Evolutionary conservation across 2,888 invertebrate genomes (phyloP), one percentile per base, ranked within the genome.

Genomic region (Phlogophora meticulosa): DNA sequence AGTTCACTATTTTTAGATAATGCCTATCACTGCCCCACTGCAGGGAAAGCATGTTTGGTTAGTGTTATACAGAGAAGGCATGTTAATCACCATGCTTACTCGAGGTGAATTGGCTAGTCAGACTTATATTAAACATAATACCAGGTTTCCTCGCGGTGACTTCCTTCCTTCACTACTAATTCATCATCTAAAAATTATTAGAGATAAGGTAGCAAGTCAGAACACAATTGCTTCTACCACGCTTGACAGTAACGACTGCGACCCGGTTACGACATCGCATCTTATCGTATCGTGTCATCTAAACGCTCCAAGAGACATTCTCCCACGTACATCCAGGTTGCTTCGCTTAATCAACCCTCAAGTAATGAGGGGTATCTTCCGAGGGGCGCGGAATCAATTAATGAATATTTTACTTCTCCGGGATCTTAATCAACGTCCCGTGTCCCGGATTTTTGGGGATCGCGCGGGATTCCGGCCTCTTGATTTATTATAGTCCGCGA

Each of bases 361-460:
- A 91, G 91, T 93, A 94, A 93, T 93, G 90, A 94, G 92, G 91
- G 91, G 90, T 90, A 92, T 92, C 91, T 91, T 83, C 55, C 73
- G 83, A 87, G 89, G 88, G 92, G 92, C 85, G 91, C 82, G 89
- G 92, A 91, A 94, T 94, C 94, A 94, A 95, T 95, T 95, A 95
- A 94, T 94, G 94, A 94, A 94, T 94, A 94, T 94, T 94, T 94
- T 89, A 92, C 87, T 77, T 83, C 84, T 81, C 87, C 83, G 86
- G 89, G 90, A 90, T 93, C 94, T 94, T 94, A 94, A 94, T 94
- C 94, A 94, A 93, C 93, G 93, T 88, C 91, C 87, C 92, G 90
- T 92, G 93, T 90, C 84, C 87, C 86, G 91, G 93, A 93, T 93
- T 94, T 94, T 93, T 91, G 93, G 92, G 89, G 91, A 90, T 89